Evolutionary conservation across 2,113 vertebrate species (phyloP).

Genomic region (Xiphias gladius): DNA sequence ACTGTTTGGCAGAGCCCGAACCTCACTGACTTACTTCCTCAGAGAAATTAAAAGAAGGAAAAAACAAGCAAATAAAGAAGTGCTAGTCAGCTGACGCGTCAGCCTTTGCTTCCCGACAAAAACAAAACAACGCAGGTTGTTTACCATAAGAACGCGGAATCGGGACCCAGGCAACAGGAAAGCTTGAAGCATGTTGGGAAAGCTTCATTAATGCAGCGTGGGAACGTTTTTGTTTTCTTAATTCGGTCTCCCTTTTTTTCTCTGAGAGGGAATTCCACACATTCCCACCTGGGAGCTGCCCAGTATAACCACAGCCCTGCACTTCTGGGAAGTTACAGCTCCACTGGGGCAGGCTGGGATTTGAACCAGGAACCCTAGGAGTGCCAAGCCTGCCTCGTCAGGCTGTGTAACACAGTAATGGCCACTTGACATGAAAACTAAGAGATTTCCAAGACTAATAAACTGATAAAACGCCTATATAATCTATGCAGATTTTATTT

Average conservation of each 20-base stretch:
- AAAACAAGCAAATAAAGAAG: conserved; percentile 42
- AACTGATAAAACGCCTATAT: too few species aligned
- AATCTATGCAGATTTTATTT: too few species aligned
- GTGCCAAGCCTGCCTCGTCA: not conserved
- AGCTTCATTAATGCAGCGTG: conserved; percentile 18
- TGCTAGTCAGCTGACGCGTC: conserved; percentile 30
- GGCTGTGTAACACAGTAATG: too few species aligned
- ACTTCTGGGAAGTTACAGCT: not conserved
- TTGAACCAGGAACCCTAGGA: not conserved
- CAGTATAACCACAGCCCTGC: conserved; percentile 25
- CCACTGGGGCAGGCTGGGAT: not conserved
- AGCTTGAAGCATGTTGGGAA: conserved; percentile 22
- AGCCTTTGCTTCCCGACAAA: conserved; percentile 41
- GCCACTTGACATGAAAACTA: too few species aligned
- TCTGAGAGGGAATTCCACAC: conserved; percentile 30
- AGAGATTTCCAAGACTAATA: too few species aligned
- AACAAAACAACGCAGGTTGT: conserved; percentile 42
- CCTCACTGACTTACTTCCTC: conserved; percentile 29
- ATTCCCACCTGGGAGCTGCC: conserved; percentile 23
- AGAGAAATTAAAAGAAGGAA: conserved; percentile 36
- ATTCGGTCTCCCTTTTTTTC: not conserved
- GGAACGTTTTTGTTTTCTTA: conserved; percentile 14
- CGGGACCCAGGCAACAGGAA: not conserved
- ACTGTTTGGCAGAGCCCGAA: not conserved
- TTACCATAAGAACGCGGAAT: conserved; percentile 10